Evolutionary conservation across 2,888 invertebrate genomes (phyloP), one percentile per base, ranked within the genome.

Genomic region (Spicauda simplicius): DNA sequence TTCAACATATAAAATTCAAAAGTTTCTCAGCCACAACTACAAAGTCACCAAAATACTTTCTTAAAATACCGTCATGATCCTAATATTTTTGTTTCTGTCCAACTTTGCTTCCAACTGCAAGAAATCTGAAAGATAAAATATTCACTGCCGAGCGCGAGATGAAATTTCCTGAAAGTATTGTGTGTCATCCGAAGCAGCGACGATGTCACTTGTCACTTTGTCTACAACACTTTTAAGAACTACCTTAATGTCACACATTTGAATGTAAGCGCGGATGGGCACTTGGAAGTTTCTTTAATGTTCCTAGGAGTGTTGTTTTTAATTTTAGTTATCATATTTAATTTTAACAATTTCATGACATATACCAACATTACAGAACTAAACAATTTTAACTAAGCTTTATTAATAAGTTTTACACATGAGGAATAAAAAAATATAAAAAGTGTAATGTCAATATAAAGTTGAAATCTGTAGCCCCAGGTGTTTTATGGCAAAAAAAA

Each of bases 81-180:
- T 20, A 66, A 55, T 60, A 66, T 66, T 60, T 60, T 55, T 55
- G 37, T 48, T 30, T 19, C 14, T 48, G 33, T 65, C 59, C 33
- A 16, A 60, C 65, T 54, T 66, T 20, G 19, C 16, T 12, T 48
- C 30, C 25, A 16, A 54, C 45, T 55, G 59, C 54, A 60, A 60
- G 60, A 55, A 65, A 66, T 67, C 60, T 56, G 56, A 12, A 54
- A 56, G 55, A 67, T 67, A 41, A 61, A 67, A 67, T 67, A 61
- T 67, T 50, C 61, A 67, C 14, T 61, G 37, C 50, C 20, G 25
- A 61, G 50, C 55, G 33, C 60, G 25, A 61, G 61, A 67, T 56
- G 50, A 67, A 67, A 56, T 61, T 66, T 67, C 56, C 50, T 37
- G 61, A 67, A 67, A 67, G 60, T 67, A 61, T 67, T 61, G 37